Evolutionary conservation across 64 coral and sea anemone species (phyloP).

Genomic region (Dendrophyllia cribrosa): DNA sequence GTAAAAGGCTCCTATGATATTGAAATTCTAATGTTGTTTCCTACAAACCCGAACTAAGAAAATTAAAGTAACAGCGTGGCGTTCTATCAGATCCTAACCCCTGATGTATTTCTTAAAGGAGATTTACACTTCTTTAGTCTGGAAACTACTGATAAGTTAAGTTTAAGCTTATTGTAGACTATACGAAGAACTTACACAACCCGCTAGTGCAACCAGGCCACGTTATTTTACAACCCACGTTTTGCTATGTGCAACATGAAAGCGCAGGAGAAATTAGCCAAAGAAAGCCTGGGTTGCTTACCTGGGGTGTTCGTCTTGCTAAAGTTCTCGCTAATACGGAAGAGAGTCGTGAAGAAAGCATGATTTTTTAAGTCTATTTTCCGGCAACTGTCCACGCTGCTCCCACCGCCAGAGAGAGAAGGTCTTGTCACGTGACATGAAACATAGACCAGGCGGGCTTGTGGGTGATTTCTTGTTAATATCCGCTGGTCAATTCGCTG

Average conservation of each 20-base stretch:
- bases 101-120: background rate
- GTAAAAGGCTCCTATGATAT: background rate
- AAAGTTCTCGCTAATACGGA: constrained; percentile 71
- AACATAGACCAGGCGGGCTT: background rate
- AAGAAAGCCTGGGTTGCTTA: background rate
- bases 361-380: constrained; percentile 53
- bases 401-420: constrained; percentile 62
- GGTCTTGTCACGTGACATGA: constrained; percentile 60
- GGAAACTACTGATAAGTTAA: background rate
- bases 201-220: constrained; percentile 23
- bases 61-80: background rate
- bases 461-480: constrained; percentile 16
- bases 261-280: background rate
- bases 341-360: constrained; percentile 94
- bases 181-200: background rate
- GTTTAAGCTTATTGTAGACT: background rate
- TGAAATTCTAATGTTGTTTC: background rate
- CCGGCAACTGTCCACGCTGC: constrained; percentile 74
- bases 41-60: background rate
- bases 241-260: background rate
- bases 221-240: background rate
- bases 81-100: background rate
- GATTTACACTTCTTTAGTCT: background rate
- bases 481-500: background rate
- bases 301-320: constrained; percentile 85